phyloP scores from a whole-genome alignment of 2,113 vertebrate genomes.

The Amblyornis subalaris region DNA sequence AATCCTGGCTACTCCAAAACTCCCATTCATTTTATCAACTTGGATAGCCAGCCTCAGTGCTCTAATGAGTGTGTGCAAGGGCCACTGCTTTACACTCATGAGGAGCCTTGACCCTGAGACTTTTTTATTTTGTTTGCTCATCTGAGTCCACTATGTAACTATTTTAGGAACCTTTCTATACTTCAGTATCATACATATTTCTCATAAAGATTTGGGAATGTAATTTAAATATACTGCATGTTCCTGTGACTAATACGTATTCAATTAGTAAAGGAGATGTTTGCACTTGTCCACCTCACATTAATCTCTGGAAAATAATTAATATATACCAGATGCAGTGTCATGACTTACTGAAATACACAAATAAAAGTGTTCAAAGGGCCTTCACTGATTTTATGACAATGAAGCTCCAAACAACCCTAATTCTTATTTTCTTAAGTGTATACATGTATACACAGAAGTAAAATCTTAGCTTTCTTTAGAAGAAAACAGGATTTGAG shows the following conservation, averaged over 20 bases:
- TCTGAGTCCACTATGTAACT: neutral
- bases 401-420: neutral
- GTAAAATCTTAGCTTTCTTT: conserved; percentile 8
- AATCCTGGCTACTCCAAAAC: neutral
- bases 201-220: neutral
- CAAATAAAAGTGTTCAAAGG: conserved; percentile 21
- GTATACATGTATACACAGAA: neutral
- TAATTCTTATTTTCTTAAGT: neutral
- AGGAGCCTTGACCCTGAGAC: neutral
- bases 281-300: neutral
- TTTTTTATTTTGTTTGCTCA: neutral
- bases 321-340: neutral
- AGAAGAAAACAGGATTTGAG: conserved; percentile 18
- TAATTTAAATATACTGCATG: neutral
- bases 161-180: neutral
- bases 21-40: neutral
- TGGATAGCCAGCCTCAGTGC: neutral
- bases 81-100: neutral
- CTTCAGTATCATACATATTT: neutral
- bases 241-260: neutral
- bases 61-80: neutral
- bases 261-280: neutral
- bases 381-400: neutral
- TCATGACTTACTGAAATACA: neutral
- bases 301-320: conserved; percentile 31